Conservation (phyloP, 2,888 invertebrate species). For the Thalpophila matura region DNA sequence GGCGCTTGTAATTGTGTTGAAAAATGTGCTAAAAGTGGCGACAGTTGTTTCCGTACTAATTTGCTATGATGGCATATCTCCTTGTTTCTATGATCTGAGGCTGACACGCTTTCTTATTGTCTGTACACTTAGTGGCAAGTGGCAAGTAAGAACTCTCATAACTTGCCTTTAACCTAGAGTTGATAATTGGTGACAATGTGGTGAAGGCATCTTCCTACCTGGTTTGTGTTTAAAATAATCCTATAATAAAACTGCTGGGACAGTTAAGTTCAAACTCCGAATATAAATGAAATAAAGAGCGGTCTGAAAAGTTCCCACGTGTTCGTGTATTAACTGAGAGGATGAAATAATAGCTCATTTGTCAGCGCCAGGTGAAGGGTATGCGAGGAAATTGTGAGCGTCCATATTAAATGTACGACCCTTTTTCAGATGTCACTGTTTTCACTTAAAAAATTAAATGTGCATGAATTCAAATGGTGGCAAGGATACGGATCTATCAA, state of each 20-base stretch:
- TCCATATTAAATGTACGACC: conserved; percentile 43
- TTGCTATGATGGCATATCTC: no score
- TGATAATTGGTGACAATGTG: no score
- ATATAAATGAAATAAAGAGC: conserved; percentile 49
- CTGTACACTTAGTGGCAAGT: no score
- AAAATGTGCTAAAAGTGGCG: no score
- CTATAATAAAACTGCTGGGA: conserved; percentile 11
- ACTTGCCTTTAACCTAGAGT: no score
- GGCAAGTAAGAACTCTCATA: no score
- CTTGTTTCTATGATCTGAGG: no score
- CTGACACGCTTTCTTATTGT: no score
- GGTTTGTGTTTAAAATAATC: conserved; percentile 2
- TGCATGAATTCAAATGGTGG: conserved; percentile 11
- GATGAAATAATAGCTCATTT: conserved; percentile 61
- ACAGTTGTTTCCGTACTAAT: no score
- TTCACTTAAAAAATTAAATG: conserved; percentile 38
- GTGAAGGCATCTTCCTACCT: neutral
- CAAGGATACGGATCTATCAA: neutral
- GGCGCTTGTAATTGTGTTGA: no score
- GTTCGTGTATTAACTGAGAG: conserved; percentile 48
- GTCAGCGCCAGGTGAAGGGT: conserved; percentile 52
- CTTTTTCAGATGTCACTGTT: conserved; percentile 48
- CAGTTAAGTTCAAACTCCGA: conserved; percentile 28
- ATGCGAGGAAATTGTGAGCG: conserved; percentile 42
- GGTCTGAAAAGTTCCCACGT: conserved; percentile 40